Conservation (phyloP, 2,113 vertebrate genomes). For the Nansenia antarctica region DNA sequence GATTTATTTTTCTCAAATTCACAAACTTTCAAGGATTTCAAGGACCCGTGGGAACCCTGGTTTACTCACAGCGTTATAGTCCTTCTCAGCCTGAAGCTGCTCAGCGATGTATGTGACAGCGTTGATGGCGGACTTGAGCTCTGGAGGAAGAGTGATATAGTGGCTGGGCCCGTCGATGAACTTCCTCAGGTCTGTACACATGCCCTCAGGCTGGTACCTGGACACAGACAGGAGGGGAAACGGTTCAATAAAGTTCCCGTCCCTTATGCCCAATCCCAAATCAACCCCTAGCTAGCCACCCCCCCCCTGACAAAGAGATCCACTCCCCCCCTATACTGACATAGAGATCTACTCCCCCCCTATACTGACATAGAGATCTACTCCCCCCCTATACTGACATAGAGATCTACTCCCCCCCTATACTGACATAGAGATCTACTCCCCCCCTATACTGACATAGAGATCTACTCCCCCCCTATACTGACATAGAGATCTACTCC, state of each 20-base stretch:
- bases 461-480: neutral
- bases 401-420: neutral
- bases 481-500: too few relatives aligned
- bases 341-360: neutral
- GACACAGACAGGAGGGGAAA: neutral
- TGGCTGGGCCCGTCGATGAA: conserved; percentile 80
- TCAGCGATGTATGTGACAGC: conserved; percentile 85
- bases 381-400: too few relatives aligned
- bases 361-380: neutral
- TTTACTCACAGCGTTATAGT: conserved; percentile 82
- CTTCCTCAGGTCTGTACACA: conserved; percentile 76
- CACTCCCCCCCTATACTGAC: too few relatives aligned
- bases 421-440: too few relatives aligned
- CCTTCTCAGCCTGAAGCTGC: conserved; percentile 84
- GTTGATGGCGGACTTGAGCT: conserved; percentile 81
- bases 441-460: too few relatives aligned
- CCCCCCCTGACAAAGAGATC: neutral
- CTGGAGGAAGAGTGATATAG: conserved; percentile 75
- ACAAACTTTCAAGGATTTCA: too few relatives aligned
- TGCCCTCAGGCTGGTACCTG: conserved; percentile 79
- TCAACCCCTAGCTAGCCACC: neutral
- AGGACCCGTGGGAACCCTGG: too few relatives aligned
- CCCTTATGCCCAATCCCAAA: neutral
- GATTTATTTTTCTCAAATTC: too few relatives aligned
- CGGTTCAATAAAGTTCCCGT: neutral